Conservation (phyloP, 2,797 vertebrate species). For the Sebastes kiyomatsui region DNA sequence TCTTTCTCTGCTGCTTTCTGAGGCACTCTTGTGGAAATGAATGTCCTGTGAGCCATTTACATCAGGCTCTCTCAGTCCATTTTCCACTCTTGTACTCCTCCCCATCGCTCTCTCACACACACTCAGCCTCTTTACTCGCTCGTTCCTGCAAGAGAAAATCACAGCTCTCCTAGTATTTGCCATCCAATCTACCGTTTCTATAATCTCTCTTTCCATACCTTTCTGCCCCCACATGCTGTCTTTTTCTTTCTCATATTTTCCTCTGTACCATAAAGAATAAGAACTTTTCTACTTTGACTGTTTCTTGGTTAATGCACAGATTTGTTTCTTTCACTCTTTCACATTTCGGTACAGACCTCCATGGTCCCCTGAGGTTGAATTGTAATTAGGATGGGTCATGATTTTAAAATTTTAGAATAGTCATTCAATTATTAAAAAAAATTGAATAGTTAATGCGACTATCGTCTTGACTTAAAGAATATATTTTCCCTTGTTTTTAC, state of each 20-base stretch:
- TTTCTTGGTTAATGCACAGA: neutral
- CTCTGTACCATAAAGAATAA: neutral
- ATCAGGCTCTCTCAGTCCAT: constrained; percentile 54
- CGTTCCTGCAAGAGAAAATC: constrained; percentile 52
- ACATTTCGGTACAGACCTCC: neutral
- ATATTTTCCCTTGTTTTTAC: neutral
- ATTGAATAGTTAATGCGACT: neutral
- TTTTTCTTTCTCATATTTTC: neutral
- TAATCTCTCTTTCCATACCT: neutral
- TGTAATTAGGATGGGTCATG: neutral
- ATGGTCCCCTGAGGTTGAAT: neutral
- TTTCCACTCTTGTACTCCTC: constrained; percentile 40
- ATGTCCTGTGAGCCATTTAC: constrained; percentile 45
- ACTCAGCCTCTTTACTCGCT: constrained; percentile 19
- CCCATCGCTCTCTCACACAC: neutral
- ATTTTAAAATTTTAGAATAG: neutral
- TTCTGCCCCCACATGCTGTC: neutral
- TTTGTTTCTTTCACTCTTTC: constrained; percentile 1
- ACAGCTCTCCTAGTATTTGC: constrained; percentile 31
- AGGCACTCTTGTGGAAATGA: constrained; percentile 59
- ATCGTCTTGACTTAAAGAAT: neutral
- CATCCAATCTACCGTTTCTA: constrained; percentile 4
- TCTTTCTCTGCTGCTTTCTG: constrained; percentile 34
- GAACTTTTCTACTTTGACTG: neutral
- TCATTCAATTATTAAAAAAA: neutral